A percentile compares a stretch with the other conserved stretches of the same genome.
These are phyloP conservation scores for Dasypus novemcinctus DNA, from an alignment of 2,113 vertebrate genomes.

Conservation along the genomic window DNA sequence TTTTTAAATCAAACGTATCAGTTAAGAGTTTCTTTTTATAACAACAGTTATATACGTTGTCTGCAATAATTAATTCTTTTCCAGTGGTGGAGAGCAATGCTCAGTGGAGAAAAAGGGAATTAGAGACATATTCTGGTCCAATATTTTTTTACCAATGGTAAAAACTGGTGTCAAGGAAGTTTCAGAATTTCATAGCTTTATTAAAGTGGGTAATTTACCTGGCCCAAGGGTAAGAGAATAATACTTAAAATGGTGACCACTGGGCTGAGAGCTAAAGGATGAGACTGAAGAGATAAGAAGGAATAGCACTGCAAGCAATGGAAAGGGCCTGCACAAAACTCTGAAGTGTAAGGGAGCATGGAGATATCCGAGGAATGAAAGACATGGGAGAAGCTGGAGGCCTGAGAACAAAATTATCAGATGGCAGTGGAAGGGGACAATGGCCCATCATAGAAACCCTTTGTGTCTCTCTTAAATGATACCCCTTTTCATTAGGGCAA, in stretches of 20 bases:
- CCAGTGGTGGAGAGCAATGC: too few relatives aligned
- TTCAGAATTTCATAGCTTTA: neutral
- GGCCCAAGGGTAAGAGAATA: too few relatives aligned
- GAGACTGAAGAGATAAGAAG: neutral
- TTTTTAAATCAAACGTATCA: too few relatives aligned
- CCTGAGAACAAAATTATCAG: neutral
- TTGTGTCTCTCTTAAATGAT: neutral
- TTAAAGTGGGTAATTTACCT: neutral
- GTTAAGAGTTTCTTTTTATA: too few relatives aligned
- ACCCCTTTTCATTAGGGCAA: fast-evolving
- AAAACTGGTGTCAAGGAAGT: neutral
- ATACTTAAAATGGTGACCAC: too few relatives aligned
- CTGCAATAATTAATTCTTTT: too few relatives aligned
- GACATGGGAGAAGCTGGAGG: neutral
- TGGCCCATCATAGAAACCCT: fast-evolving
- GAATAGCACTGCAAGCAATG: fast-evolving
- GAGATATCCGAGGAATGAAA: neutral
- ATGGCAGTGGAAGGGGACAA: neutral
- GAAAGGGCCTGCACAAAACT: fast-evolving
- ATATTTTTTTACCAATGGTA: neutral
- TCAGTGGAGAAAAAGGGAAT: too few relatives aligned
- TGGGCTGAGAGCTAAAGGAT: neutral
- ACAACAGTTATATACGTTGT: too few relatives aligned
- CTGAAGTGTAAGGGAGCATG: too few relatives aligned
- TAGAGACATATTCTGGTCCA: too few relatives aligned